These are phyloP conservation scores for Drosophila eohydei DNA, from an alignment of 2,888 invertebrate species.

Conservation along the genomic window DNA sequence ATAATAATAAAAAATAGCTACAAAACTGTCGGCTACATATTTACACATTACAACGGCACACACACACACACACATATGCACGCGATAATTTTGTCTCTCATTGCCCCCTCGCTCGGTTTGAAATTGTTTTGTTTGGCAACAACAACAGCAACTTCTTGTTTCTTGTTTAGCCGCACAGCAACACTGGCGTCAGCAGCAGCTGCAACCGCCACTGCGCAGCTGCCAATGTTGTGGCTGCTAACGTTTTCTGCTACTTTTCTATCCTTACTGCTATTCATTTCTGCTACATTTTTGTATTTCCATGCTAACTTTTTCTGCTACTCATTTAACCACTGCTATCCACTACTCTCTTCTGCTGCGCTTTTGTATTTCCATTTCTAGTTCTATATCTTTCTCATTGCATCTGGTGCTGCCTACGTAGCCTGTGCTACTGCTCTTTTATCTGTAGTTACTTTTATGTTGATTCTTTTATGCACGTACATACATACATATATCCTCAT, in stretches of 20 bases:
- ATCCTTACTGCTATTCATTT: background rate
- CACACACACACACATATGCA: constrained; percentile 51
- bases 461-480: background rate
- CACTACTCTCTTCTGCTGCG: background rate
- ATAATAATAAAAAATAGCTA: constrained; percentile 33
- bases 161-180: constrained; percentile 43
- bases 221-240: constrained; percentile 7
- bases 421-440: background rate
- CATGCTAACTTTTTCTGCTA: background rate
- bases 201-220: constrained; percentile 46
- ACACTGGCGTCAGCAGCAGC: constrained; percentile 38
- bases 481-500: background rate
- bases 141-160: constrained; percentile 43
- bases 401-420: background rate
- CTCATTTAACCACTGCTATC: background rate
- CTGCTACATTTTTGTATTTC: background rate
- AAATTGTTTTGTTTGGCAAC: constrained; percentile 62
- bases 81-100: constrained; percentile 44
- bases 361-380: background rate
- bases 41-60: constrained; percentile 45
- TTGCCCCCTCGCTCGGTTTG: background rate
- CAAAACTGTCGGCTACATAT: constrained; percentile 46
- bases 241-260: background rate
- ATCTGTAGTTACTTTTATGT: background rate
- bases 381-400: background rate